Evolutionary conservation across 2,888 invertebrate genomes (phyloP).

Genomic region (Troides aeacus): DNA sequence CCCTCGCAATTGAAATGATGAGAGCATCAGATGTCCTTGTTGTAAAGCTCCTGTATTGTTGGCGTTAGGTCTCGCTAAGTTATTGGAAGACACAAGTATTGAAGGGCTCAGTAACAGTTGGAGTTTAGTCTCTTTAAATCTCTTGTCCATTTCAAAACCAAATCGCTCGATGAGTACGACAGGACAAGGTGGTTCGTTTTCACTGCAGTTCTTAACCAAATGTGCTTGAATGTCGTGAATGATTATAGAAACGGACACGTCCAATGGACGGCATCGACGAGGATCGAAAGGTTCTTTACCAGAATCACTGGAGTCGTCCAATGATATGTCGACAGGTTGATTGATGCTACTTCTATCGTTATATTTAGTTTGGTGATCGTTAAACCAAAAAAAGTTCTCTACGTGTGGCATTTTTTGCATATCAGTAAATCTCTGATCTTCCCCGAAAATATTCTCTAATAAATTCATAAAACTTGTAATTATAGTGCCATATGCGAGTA

Average conservation of each 20-base stretch:
- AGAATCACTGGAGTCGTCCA: conserved; percentile 83
- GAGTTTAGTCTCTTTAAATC: conserved; percentile 93
- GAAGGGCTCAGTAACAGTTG: conserved; percentile 95
- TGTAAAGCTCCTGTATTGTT: conserved; percentile 78
- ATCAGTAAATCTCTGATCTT: conserved; percentile 95
- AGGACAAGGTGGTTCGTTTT: conserved; percentile 94
- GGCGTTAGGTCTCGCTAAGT: conserved; percentile 82
- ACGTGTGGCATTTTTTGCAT: conserved; percentile 86
- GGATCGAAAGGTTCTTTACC: conserved; percentile 88
- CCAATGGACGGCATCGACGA: conserved; percentile 91
- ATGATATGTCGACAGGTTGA: conserved; percentile 77
- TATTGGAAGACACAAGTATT: conserved; percentile 89
- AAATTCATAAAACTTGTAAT: conserved; percentile 93
- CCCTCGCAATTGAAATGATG: conserved; percentile 93
- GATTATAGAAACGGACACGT: conserved; percentile 94
- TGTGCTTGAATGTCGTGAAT: conserved; percentile 98
- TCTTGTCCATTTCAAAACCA: conserved; percentile 98
- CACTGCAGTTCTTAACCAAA: conserved; percentile 94
- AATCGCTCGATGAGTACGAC: conserved; percentile 93
- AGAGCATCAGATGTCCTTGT: conserved; percentile 92
- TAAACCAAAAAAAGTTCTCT: conserved; percentile 63
- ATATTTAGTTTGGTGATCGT: conserved; percentile 61
- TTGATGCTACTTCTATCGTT: conserved; percentile 68
- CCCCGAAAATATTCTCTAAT: conserved; percentile 98
- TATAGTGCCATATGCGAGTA: conserved; percentile 95